A percentile compares a stretch with the other conserved stretches of the same genome.
These are phyloP conservation scores for Blastobasis adustella DNA, from an alignment of 2,888 invertebrate species.

Conservation along the genomic window DNA sequence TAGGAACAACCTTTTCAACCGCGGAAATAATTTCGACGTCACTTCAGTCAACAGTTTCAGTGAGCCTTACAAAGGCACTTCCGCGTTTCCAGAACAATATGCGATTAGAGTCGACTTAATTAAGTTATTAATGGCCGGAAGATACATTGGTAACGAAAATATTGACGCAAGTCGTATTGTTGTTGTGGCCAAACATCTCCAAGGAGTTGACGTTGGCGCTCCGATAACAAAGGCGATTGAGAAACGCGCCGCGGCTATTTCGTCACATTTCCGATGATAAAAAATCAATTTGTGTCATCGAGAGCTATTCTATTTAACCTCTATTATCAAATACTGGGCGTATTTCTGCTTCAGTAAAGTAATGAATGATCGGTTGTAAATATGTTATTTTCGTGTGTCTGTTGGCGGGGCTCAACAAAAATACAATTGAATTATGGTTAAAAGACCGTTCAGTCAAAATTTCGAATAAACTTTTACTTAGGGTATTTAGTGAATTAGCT, in stretches of 20 bases:
- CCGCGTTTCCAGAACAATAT: no score
- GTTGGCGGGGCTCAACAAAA: no score
- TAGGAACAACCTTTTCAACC: no score
- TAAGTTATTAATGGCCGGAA: conserved; percentile 15
- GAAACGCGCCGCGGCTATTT: conserved; percentile 46
- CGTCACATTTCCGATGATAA: conserved; percentile 54
- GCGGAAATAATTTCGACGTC: no score
- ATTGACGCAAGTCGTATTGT: conserved; percentile 17
- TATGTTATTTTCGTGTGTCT: no score
- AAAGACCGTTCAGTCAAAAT: no score
- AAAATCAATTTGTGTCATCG: conserved; percentile 67
- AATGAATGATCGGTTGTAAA: not conserved
- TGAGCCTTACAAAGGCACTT: no score
- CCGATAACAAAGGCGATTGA: conserved; percentile 51
- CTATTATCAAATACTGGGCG: conserved; percentile 9
- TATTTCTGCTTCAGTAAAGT: not conserved
- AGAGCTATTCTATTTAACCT: conserved; percentile 39
- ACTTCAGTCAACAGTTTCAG: no score
- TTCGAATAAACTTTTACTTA: no score
- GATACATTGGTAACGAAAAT: conserved; percentile 18
- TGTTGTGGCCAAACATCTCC: conserved; percentile 22
- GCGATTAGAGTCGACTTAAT: conserved; percentile 2
- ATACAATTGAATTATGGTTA: no score
- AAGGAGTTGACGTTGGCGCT: conserved; percentile 45
- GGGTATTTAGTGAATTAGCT: no score